phyloP scores from a whole-genome alignment of 37 sponge, comb jelly and placozoan species.

The Sycon ciliatum region DNA sequence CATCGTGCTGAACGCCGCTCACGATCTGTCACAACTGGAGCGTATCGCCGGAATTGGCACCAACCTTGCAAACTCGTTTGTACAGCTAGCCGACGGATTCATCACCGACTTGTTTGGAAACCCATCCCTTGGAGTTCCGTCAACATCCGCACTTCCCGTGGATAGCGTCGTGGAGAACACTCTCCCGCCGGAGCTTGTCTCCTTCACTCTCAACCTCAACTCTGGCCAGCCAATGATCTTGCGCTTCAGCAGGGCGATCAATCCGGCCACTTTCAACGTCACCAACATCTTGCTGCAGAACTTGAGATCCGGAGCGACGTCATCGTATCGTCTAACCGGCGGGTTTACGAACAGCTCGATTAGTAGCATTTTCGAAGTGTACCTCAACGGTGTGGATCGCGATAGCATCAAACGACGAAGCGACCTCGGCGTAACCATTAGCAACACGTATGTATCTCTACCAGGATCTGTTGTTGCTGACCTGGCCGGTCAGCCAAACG shows the following conservation, averaged over 20 bases:
- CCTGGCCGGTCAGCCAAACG: not conserved
- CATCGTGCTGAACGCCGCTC: not conserved
- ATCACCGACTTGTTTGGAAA: not conserved
- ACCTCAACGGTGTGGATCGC: constrained; percentile 39
- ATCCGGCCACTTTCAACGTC: constrained; percentile 29
- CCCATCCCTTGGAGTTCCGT: not conserved
- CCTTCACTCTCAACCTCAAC: constrained; percentile 53
- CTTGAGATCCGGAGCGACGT: constrained; percentile 13
- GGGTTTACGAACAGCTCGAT: not conserved
- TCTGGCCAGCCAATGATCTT: constrained; percentile 34
- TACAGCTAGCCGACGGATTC: not conserved
- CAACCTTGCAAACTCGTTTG: not conserved
- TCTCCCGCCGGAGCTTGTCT: not conserved
- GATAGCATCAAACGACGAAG: constrained; percentile 41
- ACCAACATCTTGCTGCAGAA: constrained; percentile 55
- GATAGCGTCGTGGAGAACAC: not conserved
- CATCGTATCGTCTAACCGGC: constrained; percentile 15
- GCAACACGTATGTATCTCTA: constrained; percentile 38
- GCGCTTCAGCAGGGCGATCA: constrained; percentile 57
- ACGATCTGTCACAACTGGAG: not conserved
- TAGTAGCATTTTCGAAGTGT: constrained; percentile 21
- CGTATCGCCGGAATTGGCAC: not conserved
- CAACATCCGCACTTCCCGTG: not conserved
- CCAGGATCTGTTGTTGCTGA: not conserved
- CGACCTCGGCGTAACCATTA: constrained; percentile 43